Evolutionary conservation across 2,797 vertebrate species (phyloP), one percentile per base, ranked within the genome.

Genomic region (Urophycis tenuis): DNA sequence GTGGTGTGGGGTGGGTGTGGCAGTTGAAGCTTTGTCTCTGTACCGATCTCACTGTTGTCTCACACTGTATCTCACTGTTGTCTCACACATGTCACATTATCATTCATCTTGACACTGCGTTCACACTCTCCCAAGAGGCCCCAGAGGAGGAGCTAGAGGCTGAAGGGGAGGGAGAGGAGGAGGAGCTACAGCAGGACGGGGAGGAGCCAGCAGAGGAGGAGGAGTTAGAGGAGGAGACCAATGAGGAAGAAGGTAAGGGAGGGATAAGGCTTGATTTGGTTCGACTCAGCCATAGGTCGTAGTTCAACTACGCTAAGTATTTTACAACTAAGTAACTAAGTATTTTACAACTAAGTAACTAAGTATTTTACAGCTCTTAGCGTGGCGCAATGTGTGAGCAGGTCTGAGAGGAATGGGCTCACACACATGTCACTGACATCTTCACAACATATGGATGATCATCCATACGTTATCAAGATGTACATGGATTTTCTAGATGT

Each of bases 231-330:
- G 90, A 41, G 14, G 81, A 87, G 39, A 74, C 32, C 3, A 31
- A 76, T 2, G 87, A 85, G 30, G 86, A 86, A 25, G 78, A 78
- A 73, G 89, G 91, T 90, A 75, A 67, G 60, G 10, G n/a, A 10
- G 29, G 60, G 60, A 29, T 29, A 29, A 67, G n/a, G 60, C 25
- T n/a, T 29, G 12, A n/a, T n/a, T n/a, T n/a, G n/a, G n/a, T n/a
- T n/a, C n/a, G n/a, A n/a, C n/a, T n/a, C n/a, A n/a, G n/a, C n/a
- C n/a, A n/a, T n/a, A n/a, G n/a, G n/a, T n/a, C n/a, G n/a, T n/a
- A n/a, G n/a, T n/a, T n/a, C n/a, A n/a, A n/a, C n/a, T n/a, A n/a
- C n/a, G n/a, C n/a, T n/a, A n/a, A n/a, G n/a, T n/a, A n/a, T n/a
- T n/a, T n/a, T n/a, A n/a, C n/a, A n/a, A n/a, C n/a, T n/a, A n/a